Evolutionary conservation across 2,113 vertebrate genomes (phyloP).

Genomic region (Vanacampus margaritifer): DNA sequence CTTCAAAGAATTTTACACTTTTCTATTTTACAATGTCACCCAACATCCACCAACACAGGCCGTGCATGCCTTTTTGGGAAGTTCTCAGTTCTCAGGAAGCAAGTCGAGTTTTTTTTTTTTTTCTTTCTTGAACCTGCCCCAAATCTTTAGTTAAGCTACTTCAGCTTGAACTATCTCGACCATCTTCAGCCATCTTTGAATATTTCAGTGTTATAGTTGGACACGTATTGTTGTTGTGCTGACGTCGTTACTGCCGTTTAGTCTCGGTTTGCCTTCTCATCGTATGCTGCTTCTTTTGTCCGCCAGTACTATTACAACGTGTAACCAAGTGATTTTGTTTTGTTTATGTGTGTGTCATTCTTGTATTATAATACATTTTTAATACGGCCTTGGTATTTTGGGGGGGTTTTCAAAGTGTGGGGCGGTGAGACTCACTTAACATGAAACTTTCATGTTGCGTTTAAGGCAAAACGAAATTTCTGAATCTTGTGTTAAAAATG

Average conservation of each 20-base stretch:
- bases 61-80: constrained; percentile 1
- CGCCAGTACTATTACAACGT: background rate
- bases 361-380: background rate
- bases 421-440: background rate
- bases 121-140: background rate
- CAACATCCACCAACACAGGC: background rate
- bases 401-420: background rate
- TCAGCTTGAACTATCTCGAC: background rate
- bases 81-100: constrained; percentile 1
- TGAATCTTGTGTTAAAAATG: no score
- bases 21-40: background rate
- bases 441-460: background rate
- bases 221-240: background rate
- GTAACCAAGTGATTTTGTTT: background rate
- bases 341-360: background rate
- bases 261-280: background rate
- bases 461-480: no score
- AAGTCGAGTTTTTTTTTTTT: background rate
- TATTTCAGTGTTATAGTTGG: background rate
- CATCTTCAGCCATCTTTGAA: background rate
- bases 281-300: background rate
- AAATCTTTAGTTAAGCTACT: background rate
- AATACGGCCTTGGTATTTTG: background rate
- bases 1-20: background rate
- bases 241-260: background rate